A percentile compares a stretch with the other conserved stretches of the same genome.
Evolutionary conservation across 2,888 invertebrate species (phyloP).

Genomic region (Electrophaes corylata): DNA sequence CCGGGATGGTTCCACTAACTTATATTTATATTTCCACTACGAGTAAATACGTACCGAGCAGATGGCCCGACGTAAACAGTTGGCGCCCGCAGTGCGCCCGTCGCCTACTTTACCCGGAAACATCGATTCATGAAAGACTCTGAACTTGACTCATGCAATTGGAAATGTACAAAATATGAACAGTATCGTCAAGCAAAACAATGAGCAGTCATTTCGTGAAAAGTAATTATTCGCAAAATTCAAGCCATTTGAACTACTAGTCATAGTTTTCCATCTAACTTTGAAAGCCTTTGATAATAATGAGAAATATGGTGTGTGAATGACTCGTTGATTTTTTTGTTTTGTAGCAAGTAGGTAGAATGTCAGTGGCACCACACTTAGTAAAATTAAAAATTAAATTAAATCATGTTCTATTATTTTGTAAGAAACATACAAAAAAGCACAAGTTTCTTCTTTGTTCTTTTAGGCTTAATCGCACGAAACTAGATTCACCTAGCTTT

Average conservation of each 20-base stretch:
- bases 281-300: background rate
- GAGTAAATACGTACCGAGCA: slow-evolving; percentile 14
- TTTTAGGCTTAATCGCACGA: too few species aligned
- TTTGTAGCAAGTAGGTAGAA: too few species aligned
- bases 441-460: too few species aligned
- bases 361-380: too few species aligned
- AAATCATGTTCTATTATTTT: too few species aligned
- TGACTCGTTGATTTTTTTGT: background rate
- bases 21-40: slow-evolving; percentile 27
- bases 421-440: too few species aligned
- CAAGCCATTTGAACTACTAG: background rate
- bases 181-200: background rate
- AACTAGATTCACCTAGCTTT: too few species aligned
- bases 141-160: slow-evolving; percentile 40
- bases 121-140: slow-evolving; percentile 26
- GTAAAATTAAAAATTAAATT: too few species aligned
- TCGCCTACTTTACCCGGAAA: slow-evolving; percentile 35
- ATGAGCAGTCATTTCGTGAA: background rate
- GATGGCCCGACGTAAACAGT: slow-evolving; percentile 34
- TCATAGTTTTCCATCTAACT: background rate
- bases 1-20: background rate
- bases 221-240: background rate
- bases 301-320: too few species aligned
- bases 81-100: slow-evolving; percentile 33
- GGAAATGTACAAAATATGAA: slow-evolving; percentile 19